Conservation (phyloP, 1,140 invertebrate genomes). For the Leptinotarsa defecta region DNA sequence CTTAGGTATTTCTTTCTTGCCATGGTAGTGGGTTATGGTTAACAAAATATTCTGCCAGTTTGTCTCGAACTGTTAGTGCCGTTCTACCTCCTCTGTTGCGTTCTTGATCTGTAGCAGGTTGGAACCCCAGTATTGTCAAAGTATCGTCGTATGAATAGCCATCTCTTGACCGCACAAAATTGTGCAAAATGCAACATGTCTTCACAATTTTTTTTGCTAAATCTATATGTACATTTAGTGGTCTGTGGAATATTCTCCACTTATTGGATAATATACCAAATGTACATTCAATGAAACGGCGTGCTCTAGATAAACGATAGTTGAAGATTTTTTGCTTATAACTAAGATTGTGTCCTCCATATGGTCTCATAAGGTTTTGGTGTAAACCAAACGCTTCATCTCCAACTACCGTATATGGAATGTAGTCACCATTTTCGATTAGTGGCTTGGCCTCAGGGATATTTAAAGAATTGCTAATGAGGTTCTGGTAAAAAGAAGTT, state of each 20-base stretch:
- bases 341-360: constrained; percentile 47
- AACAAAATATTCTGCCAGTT: constrained; percentile 35
- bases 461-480: constrained; percentile 37
- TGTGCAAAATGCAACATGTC: constrained; percentile 52
- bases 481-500: constrained; percentile 39
- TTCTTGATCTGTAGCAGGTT: constrained; percentile 28
- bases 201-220: constrained; percentile 48
- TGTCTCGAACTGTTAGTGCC: constrained; percentile 31
- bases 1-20: constrained; percentile 28
- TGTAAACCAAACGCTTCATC: constrained; percentile 54
- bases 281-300: constrained; percentile 56
- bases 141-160: constrained; percentile 51
- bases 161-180: constrained; percentile 52
- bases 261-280: constrained; percentile 51
- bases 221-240: constrained; percentile 46
- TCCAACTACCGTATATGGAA: constrained; percentile 45
- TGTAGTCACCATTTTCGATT: constrained; percentile 31
- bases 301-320: constrained; percentile 54
- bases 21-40: constrained; percentile 38
- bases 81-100: constrained; percentile 27
- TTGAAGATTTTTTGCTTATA: constrained; percentile 56
- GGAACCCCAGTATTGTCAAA: constrained; percentile 24
- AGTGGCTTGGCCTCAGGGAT: constrained; percentile 42
- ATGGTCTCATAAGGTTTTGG: constrained; percentile 53
- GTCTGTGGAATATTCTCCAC: constrained; percentile 53